Evolutionary conservation across 2,888 invertebrate species (phyloP), one percentile per base, ranked within the genome.

Genomic region (Drosophila suboccidentalis): DNA sequence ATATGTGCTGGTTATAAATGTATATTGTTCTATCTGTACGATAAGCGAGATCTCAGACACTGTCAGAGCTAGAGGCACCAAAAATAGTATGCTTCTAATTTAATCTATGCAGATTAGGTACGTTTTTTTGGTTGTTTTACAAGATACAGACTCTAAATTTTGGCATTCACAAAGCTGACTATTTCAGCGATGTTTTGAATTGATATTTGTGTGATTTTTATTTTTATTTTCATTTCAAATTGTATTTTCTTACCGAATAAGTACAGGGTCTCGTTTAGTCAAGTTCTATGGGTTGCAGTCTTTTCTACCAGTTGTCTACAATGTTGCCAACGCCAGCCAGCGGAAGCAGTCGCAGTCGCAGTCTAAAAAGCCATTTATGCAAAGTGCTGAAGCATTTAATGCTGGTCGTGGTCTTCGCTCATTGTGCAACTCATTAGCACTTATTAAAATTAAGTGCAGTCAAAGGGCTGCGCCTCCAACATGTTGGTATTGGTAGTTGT

Each of bases 341-440:
- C 43, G 65, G 58, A 74, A 67, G 71, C 75, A 43, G 39, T 46
- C n/a, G 36, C 15, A 43, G 53, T 36, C 38, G 36, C 19, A 43
- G 53, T 36, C 39, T 17, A n/a, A 29, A 44, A 44, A 36, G 38
- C 39, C 57, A 54, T 82, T 85, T 85, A 87, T 85, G 85, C 71
- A 78, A 79, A 78, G 78, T 81, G 74, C 66, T 72, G 41, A 60
- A 44, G 61, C 71, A 65, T 71, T 65, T 71, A 64, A 65, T 71
- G 79, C 71, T 63, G 79, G 58, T 44, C 61, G 39, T 41, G 41
- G 47, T 62, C 66, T 72, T 50, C 43, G 60, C 63, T 58, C 64
- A 77, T 80, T 82, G 78, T 75, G 82, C 82, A 90, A 90, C 90
- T 91, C 90, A 91, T 90, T 90, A 90, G 87, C 90, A 91, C 90